Evolutionary conservation across 1,140 invertebrate species (phyloP).

Genomic region (Meloidogyne hapla): DNA sequence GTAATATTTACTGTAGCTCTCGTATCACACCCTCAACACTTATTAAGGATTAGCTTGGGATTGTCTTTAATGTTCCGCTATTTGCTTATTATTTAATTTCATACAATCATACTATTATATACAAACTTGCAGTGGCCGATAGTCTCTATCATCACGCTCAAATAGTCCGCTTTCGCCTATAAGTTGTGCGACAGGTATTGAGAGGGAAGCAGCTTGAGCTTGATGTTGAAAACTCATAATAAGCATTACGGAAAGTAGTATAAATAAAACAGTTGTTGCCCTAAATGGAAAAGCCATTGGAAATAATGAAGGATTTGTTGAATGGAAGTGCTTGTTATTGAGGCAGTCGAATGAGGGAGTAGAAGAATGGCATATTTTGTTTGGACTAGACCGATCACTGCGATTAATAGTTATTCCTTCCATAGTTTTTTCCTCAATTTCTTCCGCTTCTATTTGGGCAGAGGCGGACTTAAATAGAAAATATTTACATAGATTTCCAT

Average conservation of each 20-base stretch:
- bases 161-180: constrained; percentile 9
- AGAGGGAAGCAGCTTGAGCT: background rate
- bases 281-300: background rate
- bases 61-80: no score
- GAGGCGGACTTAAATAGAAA: background rate
- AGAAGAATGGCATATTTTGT: background rate
- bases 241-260: background rate
- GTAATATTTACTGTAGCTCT: no score
- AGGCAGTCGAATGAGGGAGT: background rate
- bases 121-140: constrained; percentile 21
- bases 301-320: background rate
- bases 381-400: background rate
- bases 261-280: background rate
- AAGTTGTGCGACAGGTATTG: background rate
- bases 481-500: no score
- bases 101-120: no score
- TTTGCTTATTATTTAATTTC: no score
- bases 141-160: constrained; percentile 19
- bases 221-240: background rate
- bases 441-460: background rate
- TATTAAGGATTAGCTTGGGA: no score
- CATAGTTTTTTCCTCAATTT: background rate
- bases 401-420: constrained; percentile 1
- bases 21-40: no score
- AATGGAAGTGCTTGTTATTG: background rate